Conservation (phyloP, 2,888 invertebrate species). For the Ophion obscuratus region DNA sequence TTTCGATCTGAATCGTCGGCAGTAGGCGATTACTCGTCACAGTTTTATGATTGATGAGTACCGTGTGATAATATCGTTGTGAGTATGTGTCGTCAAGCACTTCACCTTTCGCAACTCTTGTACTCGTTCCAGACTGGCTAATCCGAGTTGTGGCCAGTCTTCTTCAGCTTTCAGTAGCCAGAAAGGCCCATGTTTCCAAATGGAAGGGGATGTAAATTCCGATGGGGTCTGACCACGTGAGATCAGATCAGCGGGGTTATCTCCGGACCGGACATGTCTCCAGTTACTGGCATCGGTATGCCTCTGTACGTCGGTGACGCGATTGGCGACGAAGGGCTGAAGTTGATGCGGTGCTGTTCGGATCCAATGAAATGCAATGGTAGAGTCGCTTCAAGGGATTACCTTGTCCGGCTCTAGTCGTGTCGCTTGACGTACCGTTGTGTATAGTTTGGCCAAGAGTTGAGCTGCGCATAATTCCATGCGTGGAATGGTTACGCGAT, state of each 20-base stretch:
- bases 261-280: conserved; percentile 22
- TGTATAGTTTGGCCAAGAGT: background rate
- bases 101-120: background rate
- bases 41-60: background rate
- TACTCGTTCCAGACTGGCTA: too few species aligned
- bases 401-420: background rate
- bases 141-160: too few species aligned
- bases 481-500: background rate
- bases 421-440: conserved; percentile 12
- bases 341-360: conserved; percentile 21
- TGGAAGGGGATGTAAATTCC: too few species aligned
- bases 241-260: conserved; percentile 49
- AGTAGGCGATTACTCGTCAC: too few species aligned
- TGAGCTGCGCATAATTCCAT: too few species aligned
- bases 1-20: too few species aligned
- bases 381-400: conserved; percentile 54
- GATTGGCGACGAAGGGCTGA: conserved; percentile 53
- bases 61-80: conserved; percentile 19
- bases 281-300: conserved; percentile 8
- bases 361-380: conserved; percentile 1
- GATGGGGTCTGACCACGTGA: background rate
- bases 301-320: conserved; percentile 46
- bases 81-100: background rate
- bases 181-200: too few species aligned
- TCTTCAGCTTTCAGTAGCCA: background rate